phyloP scores from a whole-genome alignment of 2,888 invertebrate genomes.

The Diplazon laetatorius region DNA sequence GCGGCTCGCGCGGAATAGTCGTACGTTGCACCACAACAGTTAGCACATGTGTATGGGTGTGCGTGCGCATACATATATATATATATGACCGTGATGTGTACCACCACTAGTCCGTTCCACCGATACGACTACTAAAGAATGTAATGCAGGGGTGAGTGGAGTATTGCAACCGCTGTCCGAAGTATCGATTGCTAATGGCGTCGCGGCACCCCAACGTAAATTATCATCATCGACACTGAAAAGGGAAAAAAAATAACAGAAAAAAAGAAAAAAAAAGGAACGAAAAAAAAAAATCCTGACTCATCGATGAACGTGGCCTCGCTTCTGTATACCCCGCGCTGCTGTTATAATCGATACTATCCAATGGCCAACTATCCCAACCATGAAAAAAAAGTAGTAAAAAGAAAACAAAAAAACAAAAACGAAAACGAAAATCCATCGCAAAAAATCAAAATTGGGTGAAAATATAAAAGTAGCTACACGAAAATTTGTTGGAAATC shows the following conservation, averaged over 20 bases:
- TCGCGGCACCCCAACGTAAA: conserved; percentile 77
- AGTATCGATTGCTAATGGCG: conserved; percentile 80
- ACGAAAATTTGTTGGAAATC: no score
- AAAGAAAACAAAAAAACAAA: conserved; percentile 36
- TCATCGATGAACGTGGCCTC: conserved; percentile 71
- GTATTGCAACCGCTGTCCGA: conserved; percentile 51
- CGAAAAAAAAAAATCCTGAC: conserved; percentile 78
- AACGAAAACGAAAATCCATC: neutral
- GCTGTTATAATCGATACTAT: conserved; percentile 56
- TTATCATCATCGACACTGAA: conserved; percentile 76
- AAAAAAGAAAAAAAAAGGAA: no score
- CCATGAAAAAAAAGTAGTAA: no score
- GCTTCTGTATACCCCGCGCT: conserved; percentile 38
- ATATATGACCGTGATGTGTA: conserved; percentile 1
- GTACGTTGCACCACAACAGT: conserved; percentile 24
- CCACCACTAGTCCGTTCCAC: neutral
- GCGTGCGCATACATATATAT: neutral
- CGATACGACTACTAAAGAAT: conserved; percentile 51
- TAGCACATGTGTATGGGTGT: no score
- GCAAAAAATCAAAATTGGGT: no score
- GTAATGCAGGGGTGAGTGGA: conserved; percentile 48
- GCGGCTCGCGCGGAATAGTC: conserved; percentile 49
- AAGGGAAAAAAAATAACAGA: conserved; percentile 52
- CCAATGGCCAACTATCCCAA: conserved; percentile 31
- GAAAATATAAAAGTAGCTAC: no score